A percentile compares a stretch with the other conserved stretches of the same genome.
Conservation (phyloP, 2,888 invertebrate genomes). For the Nomada lathburiana region DNA sequence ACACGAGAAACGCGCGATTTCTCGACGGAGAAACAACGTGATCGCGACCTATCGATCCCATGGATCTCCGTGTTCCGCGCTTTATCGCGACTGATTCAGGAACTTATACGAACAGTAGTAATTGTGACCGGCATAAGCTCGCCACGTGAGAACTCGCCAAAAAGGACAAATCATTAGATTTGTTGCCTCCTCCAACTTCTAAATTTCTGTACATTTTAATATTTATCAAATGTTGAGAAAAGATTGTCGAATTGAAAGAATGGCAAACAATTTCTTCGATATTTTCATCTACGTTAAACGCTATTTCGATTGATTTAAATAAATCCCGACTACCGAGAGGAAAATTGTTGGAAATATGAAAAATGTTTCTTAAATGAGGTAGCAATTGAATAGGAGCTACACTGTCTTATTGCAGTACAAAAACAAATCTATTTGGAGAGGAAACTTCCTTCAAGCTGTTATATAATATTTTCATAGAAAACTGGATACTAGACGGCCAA, state of each 20-base stretch:
- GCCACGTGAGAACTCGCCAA: slow-evolving; percentile 27
- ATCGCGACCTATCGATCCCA: slow-evolving; percentile 48
- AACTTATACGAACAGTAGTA: slow-evolving; percentile 54
- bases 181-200: not conserved
- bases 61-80: slow-evolving; percentile 28
- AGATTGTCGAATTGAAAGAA: not conserved
- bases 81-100: slow-evolving; percentile 47
- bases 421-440: no score
- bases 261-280: not conserved
- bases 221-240: no score
- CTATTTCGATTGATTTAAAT: no score
- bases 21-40: slow-evolving; percentile 52
- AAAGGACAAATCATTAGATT: slow-evolving; percentile 32
- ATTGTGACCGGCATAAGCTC: slow-evolving; percentile 44
- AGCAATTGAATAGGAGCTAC: no score
- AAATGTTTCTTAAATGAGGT: no score
- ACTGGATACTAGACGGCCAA: not conserved
- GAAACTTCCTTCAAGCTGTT: no score
- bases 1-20: slow-evolving; percentile 66
- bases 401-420: no score
- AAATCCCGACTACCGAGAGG: no score
- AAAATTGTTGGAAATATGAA: no score
- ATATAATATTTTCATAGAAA: no score
- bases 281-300: no score
- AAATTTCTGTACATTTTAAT: no score